Evolutionary conservation across 1,140 invertebrate species (phyloP), one percentile per base, ranked within the genome.

Genomic region (Latrodectus geometricus): DNA sequence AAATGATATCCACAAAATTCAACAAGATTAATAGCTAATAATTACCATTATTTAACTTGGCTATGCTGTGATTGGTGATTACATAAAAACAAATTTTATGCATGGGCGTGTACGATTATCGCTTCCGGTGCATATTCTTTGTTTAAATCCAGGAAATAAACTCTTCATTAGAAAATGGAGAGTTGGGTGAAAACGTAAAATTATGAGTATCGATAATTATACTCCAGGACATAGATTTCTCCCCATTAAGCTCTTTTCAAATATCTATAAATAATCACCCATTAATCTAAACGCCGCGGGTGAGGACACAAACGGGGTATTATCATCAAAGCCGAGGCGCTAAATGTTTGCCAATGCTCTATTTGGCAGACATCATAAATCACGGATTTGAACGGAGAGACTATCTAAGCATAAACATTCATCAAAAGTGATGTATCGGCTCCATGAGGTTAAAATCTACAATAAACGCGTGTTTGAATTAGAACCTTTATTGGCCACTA

Each of bases 361-460:
- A 61, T 76, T 76, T 76, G 74, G 74, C 74, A 76, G 74, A 17
- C 35, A n/a, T 23, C 74, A 76, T 76, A 76, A 76, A 76, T 76
- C 74, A 76, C 74, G 48, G 50, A 76, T 76, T 76, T 61, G 74
- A 76, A 76, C 49, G 52, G 52, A 61, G 74, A 76, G 54, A 76
- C 20, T 76, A 76, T 50, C 74, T 61, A 61, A 61, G 74, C 74
- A 76, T 76, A 56, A 76, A 76, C 74, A 76, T 76, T 76, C 74
- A 76, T 76, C 74, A 76, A 76, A 76, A 76, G 74, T 76, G 74
- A 76, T 76, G 50, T 76, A 54, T 76, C 74, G 74, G 74, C 74
- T 76, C 61, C 74, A 76, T 54, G 74, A 76, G 74, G 61, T 50
- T 61, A 61, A 76, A 76, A 65, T 76, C 74, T 54, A 15, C 74